Evolutionary conservation across 2,113 vertebrate species (phyloP).

Genomic region (Baryphthengus martii): DNA sequence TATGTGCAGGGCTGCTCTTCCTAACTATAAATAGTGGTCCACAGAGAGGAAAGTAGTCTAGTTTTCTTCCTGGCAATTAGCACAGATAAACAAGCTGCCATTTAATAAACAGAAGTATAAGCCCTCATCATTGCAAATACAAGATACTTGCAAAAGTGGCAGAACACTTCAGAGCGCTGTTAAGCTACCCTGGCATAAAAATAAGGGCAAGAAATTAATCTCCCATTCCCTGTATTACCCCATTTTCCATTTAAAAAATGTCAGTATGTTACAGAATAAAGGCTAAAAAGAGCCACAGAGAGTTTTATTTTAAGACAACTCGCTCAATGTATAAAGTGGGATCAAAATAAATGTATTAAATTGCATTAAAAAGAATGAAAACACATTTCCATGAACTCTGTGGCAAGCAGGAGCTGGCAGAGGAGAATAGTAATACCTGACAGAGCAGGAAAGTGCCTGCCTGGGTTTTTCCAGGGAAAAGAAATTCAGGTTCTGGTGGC

Average conservation of each 20-base stretch:
- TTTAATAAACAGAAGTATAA: neutral
- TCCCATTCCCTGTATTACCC: accelerated
- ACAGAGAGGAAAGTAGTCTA: neutral
- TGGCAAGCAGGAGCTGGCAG: neutral
- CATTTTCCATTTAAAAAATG: neutral
- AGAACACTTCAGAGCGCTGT: neutral
- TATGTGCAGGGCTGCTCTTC: neutral
- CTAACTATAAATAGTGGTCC: neutral
- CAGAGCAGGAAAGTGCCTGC: neutral
- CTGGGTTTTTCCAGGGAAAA: slow-evolving; percentile 4
- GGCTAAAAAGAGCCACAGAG: neutral
- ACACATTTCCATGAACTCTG: neutral
- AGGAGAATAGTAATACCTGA: neutral
- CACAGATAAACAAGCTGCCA: slow-evolving; percentile 6
- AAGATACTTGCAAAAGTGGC: neutral
- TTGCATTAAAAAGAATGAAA: neutral
- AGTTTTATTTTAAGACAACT: neutral
- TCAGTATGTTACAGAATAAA: neutral
- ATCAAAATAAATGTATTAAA: neutral
- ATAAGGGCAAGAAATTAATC: neutral
- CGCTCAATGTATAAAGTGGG: accelerated
- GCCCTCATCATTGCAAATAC: neutral
- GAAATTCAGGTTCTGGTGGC: neutral
- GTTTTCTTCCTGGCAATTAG: slow-evolving; percentile 32
- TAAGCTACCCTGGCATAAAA: neutral